A percentile compares a stretch with the other conserved stretches of the same genome.
phyloP scores from a whole-genome alignment of 1,140 invertebrate species.

The Myzus persicae region DNA sequence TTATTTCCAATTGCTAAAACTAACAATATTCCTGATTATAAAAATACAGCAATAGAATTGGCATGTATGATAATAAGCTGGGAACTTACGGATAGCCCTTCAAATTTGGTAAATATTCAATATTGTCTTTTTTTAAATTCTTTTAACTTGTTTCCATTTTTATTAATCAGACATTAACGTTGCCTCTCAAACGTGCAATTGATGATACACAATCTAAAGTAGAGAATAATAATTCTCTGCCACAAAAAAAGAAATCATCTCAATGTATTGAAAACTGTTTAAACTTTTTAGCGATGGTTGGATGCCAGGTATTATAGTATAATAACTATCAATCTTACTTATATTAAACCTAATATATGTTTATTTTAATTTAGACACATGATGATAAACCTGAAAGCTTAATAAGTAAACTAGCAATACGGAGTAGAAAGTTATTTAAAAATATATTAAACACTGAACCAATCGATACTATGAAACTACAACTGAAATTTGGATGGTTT shows the following conservation, averaged over 20 bases:
- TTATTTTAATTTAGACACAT: neutral
- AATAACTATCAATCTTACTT: neutral
- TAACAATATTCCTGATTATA: conserved; percentile 47
- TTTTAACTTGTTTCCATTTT: neutral
- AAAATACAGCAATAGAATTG: conserved; percentile 47
- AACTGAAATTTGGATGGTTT: conserved; percentile 50
- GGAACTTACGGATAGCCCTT: neutral
- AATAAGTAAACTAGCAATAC: conserved; percentile 33
- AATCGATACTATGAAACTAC: neutral
- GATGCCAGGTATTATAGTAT: conserved; percentile 35
- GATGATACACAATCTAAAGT: neutral
- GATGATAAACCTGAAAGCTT: conserved; percentile 48
- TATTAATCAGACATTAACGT: neutral
- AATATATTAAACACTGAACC: conserved; percentile 14
- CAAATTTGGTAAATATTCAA: neutral
- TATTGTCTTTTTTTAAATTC: neutral
- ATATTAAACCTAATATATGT: neutral
- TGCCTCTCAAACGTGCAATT: conserved; percentile 4
- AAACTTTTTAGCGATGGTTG: conserved; percentile 52
- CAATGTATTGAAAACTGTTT: conserved; percentile 52
- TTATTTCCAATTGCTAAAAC: conserved; percentile 52
- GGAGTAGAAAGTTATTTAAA: conserved; percentile 44
- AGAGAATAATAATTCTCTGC: neutral
- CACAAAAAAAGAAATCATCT: conserved; percentile 29
- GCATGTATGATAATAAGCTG: conserved; percentile 50